These are phyloP conservation scores for Pterostichus madidus DNA, from an alignment of 2,888 invertebrate species.

Conservation along the genomic window DNA sequence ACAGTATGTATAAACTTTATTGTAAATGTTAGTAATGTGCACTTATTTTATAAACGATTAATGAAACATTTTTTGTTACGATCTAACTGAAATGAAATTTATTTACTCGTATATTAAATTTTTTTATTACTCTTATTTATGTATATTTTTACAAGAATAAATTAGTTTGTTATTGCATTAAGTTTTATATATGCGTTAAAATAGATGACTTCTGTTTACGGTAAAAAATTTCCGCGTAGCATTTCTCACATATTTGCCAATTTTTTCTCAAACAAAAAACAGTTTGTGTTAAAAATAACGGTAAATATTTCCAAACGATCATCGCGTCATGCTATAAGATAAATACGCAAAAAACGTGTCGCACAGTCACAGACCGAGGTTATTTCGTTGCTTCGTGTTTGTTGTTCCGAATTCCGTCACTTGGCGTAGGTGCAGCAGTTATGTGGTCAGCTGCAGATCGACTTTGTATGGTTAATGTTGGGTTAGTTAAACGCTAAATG, in stretches of 20 bases:
- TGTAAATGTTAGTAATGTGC: no score
- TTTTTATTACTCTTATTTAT: no score
- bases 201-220: conserved; percentile 2
- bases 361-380: background rate
- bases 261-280: conserved; percentile 25
- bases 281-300: conserved; percentile 40
- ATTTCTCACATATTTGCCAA: conserved; percentile 26
- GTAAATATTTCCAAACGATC: conserved; percentile 26
- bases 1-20: no score
- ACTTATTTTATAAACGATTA: no score
- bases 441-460: background rate
- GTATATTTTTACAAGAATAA: no score
- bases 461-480: background rate
- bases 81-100: no score
- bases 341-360: conserved; percentile 33
- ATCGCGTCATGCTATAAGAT: conserved; percentile 12
- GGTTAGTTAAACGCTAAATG: background rate
- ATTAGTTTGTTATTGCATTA: no score
- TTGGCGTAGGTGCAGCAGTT: background rate
- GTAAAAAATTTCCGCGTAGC: background rate
- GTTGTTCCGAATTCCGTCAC: background rate
- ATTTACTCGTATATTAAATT: no score
- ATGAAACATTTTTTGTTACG: no score
- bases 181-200: no score
- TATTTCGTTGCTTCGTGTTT: background rate